Evolutionary conservation across 2,888 invertebrate species (phyloP).

Genomic region (Melolontha melolontha): DNA sequence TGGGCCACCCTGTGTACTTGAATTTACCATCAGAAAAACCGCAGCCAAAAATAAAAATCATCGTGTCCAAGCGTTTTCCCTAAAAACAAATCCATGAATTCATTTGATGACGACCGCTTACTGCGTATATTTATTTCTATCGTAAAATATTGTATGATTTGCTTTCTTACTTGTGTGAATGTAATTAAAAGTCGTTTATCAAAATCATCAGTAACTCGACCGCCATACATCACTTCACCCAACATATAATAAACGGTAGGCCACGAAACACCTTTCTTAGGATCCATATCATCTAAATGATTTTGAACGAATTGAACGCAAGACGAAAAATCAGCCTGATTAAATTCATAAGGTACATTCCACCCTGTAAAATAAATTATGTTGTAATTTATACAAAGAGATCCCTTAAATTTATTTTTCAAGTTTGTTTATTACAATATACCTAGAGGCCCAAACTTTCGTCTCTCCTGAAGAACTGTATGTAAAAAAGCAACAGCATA

Average conservation of each 20-base stretch:
- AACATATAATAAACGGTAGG: constrained; percentile 98
- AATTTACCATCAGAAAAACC: no score
- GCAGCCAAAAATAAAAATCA: no score
- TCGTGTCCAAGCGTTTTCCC: no score
- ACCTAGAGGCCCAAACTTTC: constrained; percentile 92
- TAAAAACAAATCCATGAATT: no score
- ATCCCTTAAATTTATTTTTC: no score
- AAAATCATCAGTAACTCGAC: constrained; percentile 96
- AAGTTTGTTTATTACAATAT: constrained; percentile 26
- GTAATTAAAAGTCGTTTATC: constrained; percentile 94
- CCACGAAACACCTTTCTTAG: constrained; percentile 97
- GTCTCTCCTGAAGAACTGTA: constrained; percentile 93
- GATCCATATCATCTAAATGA: constrained; percentile 96
- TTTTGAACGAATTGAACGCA: constrained; percentile 97
- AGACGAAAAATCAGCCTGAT: constrained; percentile 95
- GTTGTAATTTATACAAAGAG: no score
- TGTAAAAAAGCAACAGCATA: constrained; percentile 96
- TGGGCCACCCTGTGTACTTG: no score
- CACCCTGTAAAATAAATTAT: constrained; percentile 73
- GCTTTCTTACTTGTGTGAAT: constrained; percentile 76
- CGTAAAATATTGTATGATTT: constrained; percentile 3
- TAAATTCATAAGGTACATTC: constrained; percentile 98
- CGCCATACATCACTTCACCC: constrained; percentile 86
- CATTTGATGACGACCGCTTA: no score
- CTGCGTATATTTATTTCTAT: not conserved